Conservation (phyloP, 1,140 invertebrate genomes). For the Anadara kagoshimensis region DNA sequence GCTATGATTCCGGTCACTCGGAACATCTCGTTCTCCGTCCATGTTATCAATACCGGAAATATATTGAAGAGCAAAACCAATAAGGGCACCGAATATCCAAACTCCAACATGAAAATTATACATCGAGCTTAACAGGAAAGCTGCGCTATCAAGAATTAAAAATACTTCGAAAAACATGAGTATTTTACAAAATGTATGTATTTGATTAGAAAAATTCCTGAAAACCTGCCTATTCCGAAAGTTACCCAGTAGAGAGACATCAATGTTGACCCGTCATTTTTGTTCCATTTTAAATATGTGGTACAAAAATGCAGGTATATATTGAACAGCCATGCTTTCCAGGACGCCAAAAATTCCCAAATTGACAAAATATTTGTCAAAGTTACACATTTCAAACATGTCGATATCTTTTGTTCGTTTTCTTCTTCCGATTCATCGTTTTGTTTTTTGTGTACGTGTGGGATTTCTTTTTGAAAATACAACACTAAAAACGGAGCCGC, state of each 20-base stretch:
- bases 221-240: conserved; percentile 43
- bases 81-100: conserved; percentile 37
- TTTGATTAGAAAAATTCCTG: conserved; percentile 37
- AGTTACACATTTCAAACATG: conserved; percentile 25
- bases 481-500: neutral
- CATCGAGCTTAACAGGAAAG: conserved; percentile 7
- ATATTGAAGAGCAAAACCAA: conserved; percentile 48
- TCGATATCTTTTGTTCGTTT: conserved; percentile 16
- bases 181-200: conserved; percentile 4
- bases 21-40: conserved; percentile 47
- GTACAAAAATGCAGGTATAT: conserved; percentile 42
- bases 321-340: conserved; percentile 43
- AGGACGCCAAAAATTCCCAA: conserved; percentile 37
- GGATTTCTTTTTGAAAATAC: conserved; percentile 2
- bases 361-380: conserved; percentile 32
- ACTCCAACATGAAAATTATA: conserved; percentile 27
- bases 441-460: neutral
- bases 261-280: conserved; percentile 32
- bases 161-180: conserved; percentile 21
- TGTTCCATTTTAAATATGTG: conserved; percentile 42
- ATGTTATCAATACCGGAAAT: conserved; percentile 48
- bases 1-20: conserved; percentile 43
- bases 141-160: conserved; percentile 7
- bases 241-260: conserved; percentile 48
- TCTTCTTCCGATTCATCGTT: conserved; percentile 6